Base-by-base conservation (phyloP, 2,888 invertebrate species). In the Schizaphis graminum region DNA sequence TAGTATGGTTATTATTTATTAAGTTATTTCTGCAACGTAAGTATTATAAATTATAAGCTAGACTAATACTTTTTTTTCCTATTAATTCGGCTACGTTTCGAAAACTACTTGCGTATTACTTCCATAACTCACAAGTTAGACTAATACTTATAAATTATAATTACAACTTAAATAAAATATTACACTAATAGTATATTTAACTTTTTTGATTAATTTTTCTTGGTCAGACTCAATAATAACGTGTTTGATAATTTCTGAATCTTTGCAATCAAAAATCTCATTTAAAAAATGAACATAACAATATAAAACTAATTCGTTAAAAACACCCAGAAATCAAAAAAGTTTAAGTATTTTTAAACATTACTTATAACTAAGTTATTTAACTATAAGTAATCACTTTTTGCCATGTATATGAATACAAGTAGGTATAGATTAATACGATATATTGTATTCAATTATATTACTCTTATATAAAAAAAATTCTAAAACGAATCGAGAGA, bases 381-480 rank as follows among this genome's bases (percentile, higher is more conserved):
- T n/a, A n/a, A n/a, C 16, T 67, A 67, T n/a, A 67, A 13, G n/a
- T n/a, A n/a, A 67, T 77, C 35, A 35, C 7, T 77, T 77, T 77
- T 77, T 5, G 77, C 7, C 21, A 77, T 77, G 8, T 21, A 77
- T 21, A 35, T 35, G 21, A 8, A 53, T 53, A 21, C 53, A 53
- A 77, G 21, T 47, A 47, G 44, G 44, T 5, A 10, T 16, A n/a
- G 16, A 24, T 77, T 87, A 57, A 87, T 61, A 24, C 77, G 8
- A 21, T 8, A 86, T 53, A 49, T 13, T 92, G 7, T n/a, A 61
- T 61, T 88, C 49, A 87, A 86, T 77, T 35, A 67, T 67, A 88
- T 77, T 67, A 57, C 28, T 49, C 86, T n/a, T 4, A 7, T 44
- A n/a, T n/a, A n/a, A 91, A 49, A 93, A 89, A 85, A 53, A n/a